Base-by-base conservation (phyloP, 2,888 invertebrate species). In the Stenodera caucasica region DNA sequence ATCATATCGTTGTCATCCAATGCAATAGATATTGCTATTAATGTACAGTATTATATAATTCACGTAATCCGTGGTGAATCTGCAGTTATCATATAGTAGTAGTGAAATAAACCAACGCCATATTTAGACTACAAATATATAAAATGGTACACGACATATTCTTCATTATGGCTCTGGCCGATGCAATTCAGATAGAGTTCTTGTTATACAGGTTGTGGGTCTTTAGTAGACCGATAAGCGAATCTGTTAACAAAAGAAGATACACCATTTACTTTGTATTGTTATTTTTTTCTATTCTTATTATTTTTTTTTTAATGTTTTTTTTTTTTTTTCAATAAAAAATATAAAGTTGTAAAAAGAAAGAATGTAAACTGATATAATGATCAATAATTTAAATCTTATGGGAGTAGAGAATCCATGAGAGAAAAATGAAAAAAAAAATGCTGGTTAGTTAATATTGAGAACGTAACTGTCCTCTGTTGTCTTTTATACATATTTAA, bases 61-160 rank as follows among this genome's bases (percentile, higher is more conserved):
- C 49, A 58, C 49, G 33, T 58, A 57, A 57, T 57, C 57, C 52
- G 35, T 21, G 50, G 50, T 40, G 57, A 57, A 51, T 49, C 57
- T 52, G 57, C 52, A 57, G 50, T 57, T 57, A 57, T 57, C 53
- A 57, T 51, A 18, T 45, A 33, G 45, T 33, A 23, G 29, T 56
- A 50, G 35, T 35, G 52, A 53, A 53, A 53, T 53, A 53, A 53
- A 53, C 21, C 30, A 53, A 23, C 32, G 18, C 53, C 53, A 53
- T 53, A 35, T 53, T 53, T 53, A 35, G 53, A 53, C 15, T 15
- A 52, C 53, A 53, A 53, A 53, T 35, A 18, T 53, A 53, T 32
- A 45, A 45, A 53, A 35, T 53, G 12, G 53, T 53, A 35, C 53
- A 53, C 35, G 53, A 35, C 18, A 32, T 53, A 35, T 33, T 21